Base-by-base conservation (phyloP, 2,797 vertebrate genomes). In the Halcyon chelicuti region DNA sequence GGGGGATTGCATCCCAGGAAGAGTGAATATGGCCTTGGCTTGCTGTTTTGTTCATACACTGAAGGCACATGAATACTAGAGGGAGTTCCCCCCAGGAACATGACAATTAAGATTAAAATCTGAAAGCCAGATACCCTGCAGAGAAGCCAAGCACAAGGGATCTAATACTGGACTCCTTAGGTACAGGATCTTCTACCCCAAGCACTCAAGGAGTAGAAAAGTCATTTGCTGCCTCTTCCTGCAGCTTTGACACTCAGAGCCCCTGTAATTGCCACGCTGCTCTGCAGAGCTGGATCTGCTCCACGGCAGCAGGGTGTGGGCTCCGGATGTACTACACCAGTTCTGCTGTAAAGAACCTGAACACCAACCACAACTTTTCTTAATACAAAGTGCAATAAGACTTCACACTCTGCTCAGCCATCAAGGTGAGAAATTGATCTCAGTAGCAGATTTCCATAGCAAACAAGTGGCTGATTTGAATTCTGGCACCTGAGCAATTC, bases 51-150 rank as follows among this genome's bases (percentile, higher is more conserved):
- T 65, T 92, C 63, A 44, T 60, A 55, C 0, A 20, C 67, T 49
- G 39, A 89, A 52, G 52, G 57, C 28, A 33, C 44, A 29, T 0
- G 12, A 19, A 33, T 58, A 55, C 60, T 47, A 9, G 17, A 2
- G 54, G 61, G 49, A 77, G 35, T 12, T 78, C 70, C 37, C 47
- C 25, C 73, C 44, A 33, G 0, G 20, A 82, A 67, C 25, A 11
- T 12, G 33, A 65, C 49, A 93, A 75, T 61, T 88, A 78, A 74
- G 57, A 93, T 7, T 16, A 58, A 88, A 83, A 95, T 74, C 72
- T 52, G 35, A 76, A 46, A 28, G 47, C 61, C 78, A 86, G 94
- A 90, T 35, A 94, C 37, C 9, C 28, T 74, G 61, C 29, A 29
- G 14, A 65, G 40, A 62, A 94, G 70, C 55, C 46, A 92, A 91